Evolutionary conservation across 2,797 vertebrate genomes (phyloP).

Genomic region (Morus bassanus): DNA sequence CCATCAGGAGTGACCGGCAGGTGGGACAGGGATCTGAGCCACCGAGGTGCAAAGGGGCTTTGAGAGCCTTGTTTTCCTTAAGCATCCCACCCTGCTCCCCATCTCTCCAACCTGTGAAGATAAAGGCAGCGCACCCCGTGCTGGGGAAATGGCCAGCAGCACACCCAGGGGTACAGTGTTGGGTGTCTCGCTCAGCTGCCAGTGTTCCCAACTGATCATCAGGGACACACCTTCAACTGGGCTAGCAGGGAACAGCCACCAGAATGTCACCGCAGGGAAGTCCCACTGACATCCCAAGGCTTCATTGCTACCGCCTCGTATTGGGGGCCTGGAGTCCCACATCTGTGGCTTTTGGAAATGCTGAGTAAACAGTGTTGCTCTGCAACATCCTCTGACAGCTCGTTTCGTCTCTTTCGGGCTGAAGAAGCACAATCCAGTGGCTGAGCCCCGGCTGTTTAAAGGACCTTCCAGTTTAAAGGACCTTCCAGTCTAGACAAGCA

Average conservation of each 20-base stretch:
- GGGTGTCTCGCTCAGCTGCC: rapidly evolving
- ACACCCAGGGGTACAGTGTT: neutral
- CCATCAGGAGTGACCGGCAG: neutral
- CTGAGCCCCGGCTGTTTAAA: neutral
- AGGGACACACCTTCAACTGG: neutral
- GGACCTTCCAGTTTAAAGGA: neutral
- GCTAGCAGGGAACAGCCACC: neutral
- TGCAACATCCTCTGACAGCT: neutral
- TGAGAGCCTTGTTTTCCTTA: neutral
- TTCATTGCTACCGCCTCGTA: rapidly evolving
- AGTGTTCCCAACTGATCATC: rapidly evolving
- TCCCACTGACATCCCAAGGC: neutral
- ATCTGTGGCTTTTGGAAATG: neutral
- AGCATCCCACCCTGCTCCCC: neutral
- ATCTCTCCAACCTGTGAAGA: rapidly evolving
- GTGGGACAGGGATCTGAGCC: neutral
- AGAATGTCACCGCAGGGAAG: neutral
- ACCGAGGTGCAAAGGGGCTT: neutral
- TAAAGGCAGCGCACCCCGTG: neutral
- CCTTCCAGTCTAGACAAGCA: neutral
- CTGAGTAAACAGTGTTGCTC: neutral
- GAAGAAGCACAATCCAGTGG: neutral
- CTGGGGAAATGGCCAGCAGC: neutral
- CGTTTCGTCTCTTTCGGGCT: neutral
- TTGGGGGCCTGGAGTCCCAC: too few relatives aligned